Evolutionary conservation across 2,113 vertebrate species (phyloP), one percentile per base, ranked within the genome.

Genomic region (Pungitius pungitius): DNA sequence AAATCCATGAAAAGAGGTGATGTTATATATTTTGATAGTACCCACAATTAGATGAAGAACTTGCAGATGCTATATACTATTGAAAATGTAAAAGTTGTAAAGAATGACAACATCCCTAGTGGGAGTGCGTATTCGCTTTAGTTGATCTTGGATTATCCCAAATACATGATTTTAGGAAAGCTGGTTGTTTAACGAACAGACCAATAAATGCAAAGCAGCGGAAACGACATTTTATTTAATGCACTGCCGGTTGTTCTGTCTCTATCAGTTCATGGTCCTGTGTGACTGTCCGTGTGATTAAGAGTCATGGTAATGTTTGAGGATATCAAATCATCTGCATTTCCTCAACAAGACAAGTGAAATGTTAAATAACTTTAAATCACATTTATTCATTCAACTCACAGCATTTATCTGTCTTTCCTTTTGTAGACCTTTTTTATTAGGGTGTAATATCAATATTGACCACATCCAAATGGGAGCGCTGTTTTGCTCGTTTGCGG

Each of bases 191-290:
- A 52, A 52, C n/a, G 1, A 77, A 62, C 1, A 1, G 6, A 24
- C 18, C 17, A 55, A 40, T 35, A 42, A n/a, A 59, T 59, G 15
- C 54, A 77, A 52, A 52, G 17, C 3, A 65, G n/a, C 26, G 39
- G 30, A 47, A 27, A 26, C 26, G 5, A 6, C 2, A 47, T 51
- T n/a, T 22, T 3, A 51, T 26, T 64, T 12, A 43, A 47, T 22
- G 14, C 17, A 47, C 17, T 24, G 17, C 14, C 52, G 20, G 33
- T 65, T 17, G 0, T 60, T 27, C 24, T 55, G 52, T 52, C 22
- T 52, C 49, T 24, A 49, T 18, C 45, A 52, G 10, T 52, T 52
- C 22, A 30, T 20, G 55, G 59, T 70, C 43, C 33, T 15, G 30
- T 3, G 20, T 37, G 45, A 26, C 57, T n/a, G 15, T 15, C 14